Conservation (phyloP, 1,140 invertebrate species). For the Popillia japonica region DNA sequence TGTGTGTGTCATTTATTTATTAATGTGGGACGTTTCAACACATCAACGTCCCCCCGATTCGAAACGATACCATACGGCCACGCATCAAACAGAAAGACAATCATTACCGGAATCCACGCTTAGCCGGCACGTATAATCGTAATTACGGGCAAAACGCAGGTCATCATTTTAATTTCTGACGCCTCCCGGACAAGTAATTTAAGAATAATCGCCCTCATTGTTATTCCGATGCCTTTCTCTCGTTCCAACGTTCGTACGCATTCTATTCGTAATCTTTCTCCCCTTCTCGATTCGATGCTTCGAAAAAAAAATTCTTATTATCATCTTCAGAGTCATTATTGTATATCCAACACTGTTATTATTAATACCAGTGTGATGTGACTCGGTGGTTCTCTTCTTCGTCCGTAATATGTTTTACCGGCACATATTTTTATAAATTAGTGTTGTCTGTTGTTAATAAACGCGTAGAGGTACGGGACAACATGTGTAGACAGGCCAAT, state of each 20-base stretch:
- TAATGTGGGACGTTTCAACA: too few relatives aligned
- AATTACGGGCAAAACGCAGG: neutral
- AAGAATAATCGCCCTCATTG: neutral
- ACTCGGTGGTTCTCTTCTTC: neutral
- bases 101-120: neutral
- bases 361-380: neutral
- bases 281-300: neutral
- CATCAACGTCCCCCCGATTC: neutral
- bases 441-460: neutral
- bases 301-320: neutral
- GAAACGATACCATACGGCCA: neutral
- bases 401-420: neutral
- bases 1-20: too few relatives aligned
- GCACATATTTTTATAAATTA: neutral
- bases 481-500: neutral
- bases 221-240: neutral
- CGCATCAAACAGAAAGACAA: too few relatives aligned
- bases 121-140: neutral
- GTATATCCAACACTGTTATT: neutral
- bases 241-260: neutral
- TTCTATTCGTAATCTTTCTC: too few relatives aligned
- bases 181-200: neutral
- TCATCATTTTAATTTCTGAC: constrained; percentile 6
- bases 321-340: neutral
- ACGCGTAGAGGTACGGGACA: neutral